phyloP scores from a whole-genome alignment of 2,888 invertebrate genomes.

The Acanthoscelides obtectus region DNA sequence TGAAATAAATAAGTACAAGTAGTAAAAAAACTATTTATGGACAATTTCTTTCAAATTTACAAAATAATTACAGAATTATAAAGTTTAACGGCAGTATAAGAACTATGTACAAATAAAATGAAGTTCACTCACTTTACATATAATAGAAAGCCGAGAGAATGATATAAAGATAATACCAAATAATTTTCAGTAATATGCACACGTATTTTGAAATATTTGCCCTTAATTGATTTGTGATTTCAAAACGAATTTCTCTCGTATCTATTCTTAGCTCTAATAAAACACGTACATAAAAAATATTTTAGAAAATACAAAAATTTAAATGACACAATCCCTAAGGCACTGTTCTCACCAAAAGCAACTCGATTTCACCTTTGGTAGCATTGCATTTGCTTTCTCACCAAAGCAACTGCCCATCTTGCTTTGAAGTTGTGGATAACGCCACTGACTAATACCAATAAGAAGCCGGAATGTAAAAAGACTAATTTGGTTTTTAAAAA shows the following conservation, averaged over 20 bases:
- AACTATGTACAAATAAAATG: constrained; percentile 19
- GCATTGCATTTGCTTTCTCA: too few relatives aligned
- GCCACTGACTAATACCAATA: too few relatives aligned
- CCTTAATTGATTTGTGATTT: neutral
- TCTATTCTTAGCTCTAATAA: neutral
- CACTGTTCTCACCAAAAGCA: too few relatives aligned
- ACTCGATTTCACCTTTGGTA: too few relatives aligned
- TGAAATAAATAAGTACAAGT: constrained; percentile 32
- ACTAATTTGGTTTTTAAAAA: too few relatives aligned
- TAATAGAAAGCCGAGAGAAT: constrained; percentile 11
- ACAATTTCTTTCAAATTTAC: constrained; percentile 17
- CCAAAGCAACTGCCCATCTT: too few relatives aligned
- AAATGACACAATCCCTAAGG: neutral
- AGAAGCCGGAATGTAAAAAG: too few relatives aligned
- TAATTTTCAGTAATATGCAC: neutral
- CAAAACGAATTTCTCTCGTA: neutral
- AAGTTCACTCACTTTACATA: constrained; percentile 2
- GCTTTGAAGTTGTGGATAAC: too few relatives aligned
- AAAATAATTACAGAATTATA: constrained; percentile 7
- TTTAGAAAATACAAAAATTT: neutral
- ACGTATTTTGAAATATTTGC: neutral
- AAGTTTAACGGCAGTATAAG: constrained; percentile 17
- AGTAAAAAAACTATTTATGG: constrained; percentile 21
- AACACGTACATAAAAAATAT: neutral
- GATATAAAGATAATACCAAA: neutral